Conservation (phyloP, 2,113 vertebrate species). For the Prolemur simus region DNA sequence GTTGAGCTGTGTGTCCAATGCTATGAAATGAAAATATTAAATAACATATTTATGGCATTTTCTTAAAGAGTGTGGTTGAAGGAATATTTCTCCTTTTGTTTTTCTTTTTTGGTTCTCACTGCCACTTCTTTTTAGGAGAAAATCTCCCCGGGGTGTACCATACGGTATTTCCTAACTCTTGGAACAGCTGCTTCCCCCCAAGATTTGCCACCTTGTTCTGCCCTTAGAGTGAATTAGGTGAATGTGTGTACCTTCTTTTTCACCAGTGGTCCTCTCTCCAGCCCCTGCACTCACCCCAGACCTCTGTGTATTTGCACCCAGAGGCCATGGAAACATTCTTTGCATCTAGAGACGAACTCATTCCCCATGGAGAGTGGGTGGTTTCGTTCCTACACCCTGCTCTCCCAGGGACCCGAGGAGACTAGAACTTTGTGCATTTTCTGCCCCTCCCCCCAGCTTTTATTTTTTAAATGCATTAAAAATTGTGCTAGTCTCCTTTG, state of each 20-base stretch:
- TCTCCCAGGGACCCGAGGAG: slow-evolving; percentile 49
- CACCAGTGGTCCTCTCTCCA: not conserved
- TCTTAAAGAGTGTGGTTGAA: slow-evolving; percentile 52
- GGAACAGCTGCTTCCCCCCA: not conserved
- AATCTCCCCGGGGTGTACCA: not conserved
- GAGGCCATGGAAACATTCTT: slow-evolving; percentile 48
- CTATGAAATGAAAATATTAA: slow-evolving; percentile 57
- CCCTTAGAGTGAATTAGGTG: slow-evolving; percentile 1
- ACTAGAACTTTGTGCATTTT: slow-evolving; percentile 47
- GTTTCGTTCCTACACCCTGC: not conserved
- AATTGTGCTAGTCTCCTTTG: slow-evolving; percentile 74
- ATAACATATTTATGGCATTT: slow-evolving; percentile 73
- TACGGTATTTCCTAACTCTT: not conserved
- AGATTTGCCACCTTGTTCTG: slow-evolving; percentile 16
- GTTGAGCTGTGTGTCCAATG: slow-evolving; percentile 75
- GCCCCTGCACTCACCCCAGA: not conserved
- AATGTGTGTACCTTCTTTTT: not conserved
- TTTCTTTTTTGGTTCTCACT: slow-evolving; percentile 36
- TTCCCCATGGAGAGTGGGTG: not conserved
- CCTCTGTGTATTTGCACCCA: not conserved
- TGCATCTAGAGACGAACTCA: slow-evolving; percentile 19
- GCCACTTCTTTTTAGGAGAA: slow-evolving; percentile 35
- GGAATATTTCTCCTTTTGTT: slow-evolving; percentile 42
- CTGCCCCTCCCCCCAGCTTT: not conserved
- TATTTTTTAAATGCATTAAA: slow-evolving; percentile 70